Evolutionary conservation across 2,113 vertebrate genomes (phyloP).

Genomic region (Macaca nemestrina): DNA sequence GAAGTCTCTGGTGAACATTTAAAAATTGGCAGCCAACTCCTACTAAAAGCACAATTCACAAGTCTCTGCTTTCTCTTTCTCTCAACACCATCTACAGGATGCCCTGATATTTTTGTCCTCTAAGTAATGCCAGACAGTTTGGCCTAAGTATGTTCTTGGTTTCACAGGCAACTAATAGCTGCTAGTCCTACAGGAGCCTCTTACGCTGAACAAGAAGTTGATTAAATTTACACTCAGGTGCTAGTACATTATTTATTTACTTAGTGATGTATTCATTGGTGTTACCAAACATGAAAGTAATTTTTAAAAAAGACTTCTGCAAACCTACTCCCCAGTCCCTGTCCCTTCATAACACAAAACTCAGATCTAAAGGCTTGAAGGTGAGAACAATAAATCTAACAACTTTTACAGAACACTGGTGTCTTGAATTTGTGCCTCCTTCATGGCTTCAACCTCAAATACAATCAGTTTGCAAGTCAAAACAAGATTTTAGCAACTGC

Average conservation of each 20-base stretch:
- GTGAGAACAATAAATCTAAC: not conserved
- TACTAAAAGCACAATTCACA: not conserved
- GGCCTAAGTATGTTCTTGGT: not conserved
- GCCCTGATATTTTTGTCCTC: not conserved
- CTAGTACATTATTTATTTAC: not conserved
- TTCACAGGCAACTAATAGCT: not conserved
- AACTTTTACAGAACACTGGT: not conserved
- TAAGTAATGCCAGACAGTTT: not conserved
- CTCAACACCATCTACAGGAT: not conserved
- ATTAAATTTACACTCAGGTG: not conserved
- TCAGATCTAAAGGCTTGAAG: not conserved
- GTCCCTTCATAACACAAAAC: not conserved
- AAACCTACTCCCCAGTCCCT: not conserved
- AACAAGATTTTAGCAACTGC: constrained; percentile 61
- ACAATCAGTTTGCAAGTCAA: constrained; percentile 62
- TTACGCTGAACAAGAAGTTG: not conserved
- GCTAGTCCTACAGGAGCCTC: not conserved
- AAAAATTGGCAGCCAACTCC: not conserved
- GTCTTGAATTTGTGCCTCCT: not conserved
- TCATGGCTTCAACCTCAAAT: constrained; percentile 23
- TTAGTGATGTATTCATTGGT: not conserved
- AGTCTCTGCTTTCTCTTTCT: not conserved
- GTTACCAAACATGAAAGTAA: not conserved
- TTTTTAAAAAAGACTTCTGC: not conserved
- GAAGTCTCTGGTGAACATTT: not conserved